Conservation (phyloP, 2,113 vertebrate species). For the Etheostoma spectabile region DNA sequence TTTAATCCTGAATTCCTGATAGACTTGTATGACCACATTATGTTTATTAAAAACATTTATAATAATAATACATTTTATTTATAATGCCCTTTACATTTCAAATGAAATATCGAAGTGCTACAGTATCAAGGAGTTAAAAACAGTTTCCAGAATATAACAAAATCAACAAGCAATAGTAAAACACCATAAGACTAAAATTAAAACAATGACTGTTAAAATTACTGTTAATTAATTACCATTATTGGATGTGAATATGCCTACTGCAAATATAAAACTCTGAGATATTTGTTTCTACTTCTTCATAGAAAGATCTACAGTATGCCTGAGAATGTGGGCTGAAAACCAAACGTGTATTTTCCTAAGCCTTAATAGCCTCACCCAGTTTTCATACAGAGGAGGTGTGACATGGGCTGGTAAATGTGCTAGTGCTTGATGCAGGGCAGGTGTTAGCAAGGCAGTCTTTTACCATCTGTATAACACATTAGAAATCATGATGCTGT, state of each 20-base stretch:
- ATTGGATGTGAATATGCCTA: not conserved
- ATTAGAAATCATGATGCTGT: constrained; percentile 19
- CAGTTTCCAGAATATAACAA: no score
- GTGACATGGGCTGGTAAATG: constrained; percentile 58
- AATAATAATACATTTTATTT: no score
- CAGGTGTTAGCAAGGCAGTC: constrained; percentile 51
- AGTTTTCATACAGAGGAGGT: constrained; percentile 40
- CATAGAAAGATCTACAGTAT: not conserved
- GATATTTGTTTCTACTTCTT: not conserved
- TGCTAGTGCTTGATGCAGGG: constrained; percentile 46
- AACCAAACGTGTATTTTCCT: constrained; percentile 31
- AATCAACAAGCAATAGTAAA: no score
- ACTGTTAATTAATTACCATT: no score
- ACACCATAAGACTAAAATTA: no score
- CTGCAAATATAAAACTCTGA: not conserved
- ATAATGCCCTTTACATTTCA: no score
- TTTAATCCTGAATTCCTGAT: not conserved
- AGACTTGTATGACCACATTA: not conserved
- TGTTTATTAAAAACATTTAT: not conserved
- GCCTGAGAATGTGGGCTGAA: not conserved
- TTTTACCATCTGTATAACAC: constrained; percentile 64
- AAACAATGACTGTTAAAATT: no score
- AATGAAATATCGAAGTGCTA: no score
- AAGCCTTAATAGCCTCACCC: constrained; percentile 22
- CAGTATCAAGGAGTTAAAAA: no score